A percentile compares a stretch with the other conserved stretches of the same genome.
Conservation (phyloP, 1,140 invertebrate species). For the Heliconius nattereri region DNA sequence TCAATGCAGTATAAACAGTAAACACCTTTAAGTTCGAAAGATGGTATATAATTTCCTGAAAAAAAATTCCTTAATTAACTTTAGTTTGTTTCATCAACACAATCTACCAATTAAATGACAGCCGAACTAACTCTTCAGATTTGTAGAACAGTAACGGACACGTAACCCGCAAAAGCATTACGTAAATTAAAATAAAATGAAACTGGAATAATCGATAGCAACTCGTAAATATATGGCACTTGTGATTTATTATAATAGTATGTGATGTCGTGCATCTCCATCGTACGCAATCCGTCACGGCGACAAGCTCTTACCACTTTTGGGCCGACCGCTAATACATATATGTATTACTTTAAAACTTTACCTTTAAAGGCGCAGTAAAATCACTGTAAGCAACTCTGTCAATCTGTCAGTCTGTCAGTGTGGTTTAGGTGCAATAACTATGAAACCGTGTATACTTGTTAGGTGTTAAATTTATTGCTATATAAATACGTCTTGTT, state of each 20-base stretch:
- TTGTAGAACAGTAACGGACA: too few species aligned
- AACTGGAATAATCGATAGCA: background rate
- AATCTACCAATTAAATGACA: too few species aligned
- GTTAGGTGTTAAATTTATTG: slow-evolving; percentile 34
- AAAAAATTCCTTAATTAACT: too few species aligned
- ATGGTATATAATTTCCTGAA: too few species aligned
- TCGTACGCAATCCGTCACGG: slow-evolving; percentile 22
- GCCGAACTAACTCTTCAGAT: too few species aligned
- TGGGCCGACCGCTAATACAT: slow-evolving; percentile 17
- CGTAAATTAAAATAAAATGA: too few species aligned
- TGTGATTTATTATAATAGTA: background rate
- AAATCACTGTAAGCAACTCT: slow-evolving; percentile 27
- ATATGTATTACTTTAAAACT: slow-evolving; percentile 24
- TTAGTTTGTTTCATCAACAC: too few species aligned
- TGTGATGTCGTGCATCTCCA: slow-evolving; percentile 17
- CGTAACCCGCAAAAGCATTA: too few species aligned
- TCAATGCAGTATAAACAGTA: too few species aligned
- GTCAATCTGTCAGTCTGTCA: slow-evolving; percentile 40
- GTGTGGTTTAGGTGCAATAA: slow-evolving; percentile 16
- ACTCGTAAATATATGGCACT: background rate
- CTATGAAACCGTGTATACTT: slow-evolving; percentile 17
- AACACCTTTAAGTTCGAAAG: too few species aligned
- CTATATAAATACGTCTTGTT: background rate
- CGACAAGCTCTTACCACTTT: slow-evolving; percentile 11
- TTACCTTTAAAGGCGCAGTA: slow-evolving; percentile 29